phyloP scores from a whole-genome alignment of 2,888 invertebrate species.

The Apocheima hispidaria region DNA sequence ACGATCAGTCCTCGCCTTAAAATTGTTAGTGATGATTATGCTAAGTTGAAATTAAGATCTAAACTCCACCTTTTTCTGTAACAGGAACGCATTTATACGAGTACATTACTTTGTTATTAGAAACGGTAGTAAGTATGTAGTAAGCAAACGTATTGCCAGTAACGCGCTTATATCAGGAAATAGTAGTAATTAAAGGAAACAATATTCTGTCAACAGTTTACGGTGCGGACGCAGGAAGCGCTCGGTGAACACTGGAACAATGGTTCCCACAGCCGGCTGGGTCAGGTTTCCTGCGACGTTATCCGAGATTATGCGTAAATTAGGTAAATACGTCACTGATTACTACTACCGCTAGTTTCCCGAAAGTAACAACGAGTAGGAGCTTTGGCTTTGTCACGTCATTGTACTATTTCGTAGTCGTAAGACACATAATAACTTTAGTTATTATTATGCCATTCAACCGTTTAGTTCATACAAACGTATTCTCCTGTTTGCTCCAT shows the following conservation, averaged over 20 bases:
- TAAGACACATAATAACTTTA: no score
- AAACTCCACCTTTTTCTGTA: neutral
- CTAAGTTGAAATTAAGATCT: neutral
- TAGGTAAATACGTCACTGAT: conserved; percentile 9
- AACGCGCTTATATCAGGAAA: conserved; percentile 25
- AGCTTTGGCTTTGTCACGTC: no score
- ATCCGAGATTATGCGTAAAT: conserved; percentile 29
- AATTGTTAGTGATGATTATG: neutral
- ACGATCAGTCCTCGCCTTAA: no score
- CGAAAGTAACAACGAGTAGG: no score
- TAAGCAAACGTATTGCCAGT: neutral
- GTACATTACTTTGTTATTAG: neutral
- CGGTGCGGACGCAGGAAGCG: conserved; percentile 32
- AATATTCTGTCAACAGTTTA: conserved; percentile 26
- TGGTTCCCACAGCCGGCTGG: conserved; percentile 42
- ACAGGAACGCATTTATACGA: no score
- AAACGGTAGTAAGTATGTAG: conserved; percentile 5
- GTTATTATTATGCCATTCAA: no score
- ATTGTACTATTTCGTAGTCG: no score
- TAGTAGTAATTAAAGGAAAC: conserved; percentile 28
- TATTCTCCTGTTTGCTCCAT: no score
- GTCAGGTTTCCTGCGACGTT: conserved; percentile 29
- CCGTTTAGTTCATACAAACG: no score
- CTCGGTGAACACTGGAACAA: conserved; percentile 40
- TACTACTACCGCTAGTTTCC: neutral